phyloP scores from a whole-genome alignment of 2,113 vertebrate species.

The Ginglymostoma cirratum region DNA sequence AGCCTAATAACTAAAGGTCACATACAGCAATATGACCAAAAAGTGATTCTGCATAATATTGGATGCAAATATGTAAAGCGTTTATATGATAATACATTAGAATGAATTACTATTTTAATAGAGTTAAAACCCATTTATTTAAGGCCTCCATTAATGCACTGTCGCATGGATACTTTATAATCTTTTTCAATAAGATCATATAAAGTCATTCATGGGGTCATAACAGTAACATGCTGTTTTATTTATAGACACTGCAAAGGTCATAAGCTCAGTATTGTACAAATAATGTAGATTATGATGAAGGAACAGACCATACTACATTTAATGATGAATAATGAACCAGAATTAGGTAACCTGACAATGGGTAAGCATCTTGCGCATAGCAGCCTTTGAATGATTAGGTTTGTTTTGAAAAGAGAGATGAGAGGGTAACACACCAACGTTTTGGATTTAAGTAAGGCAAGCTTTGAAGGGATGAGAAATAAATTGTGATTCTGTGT shows the following conservation, averaged over 20 bases:
- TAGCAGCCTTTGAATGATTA: neutral
- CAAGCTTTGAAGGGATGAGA: neutral
- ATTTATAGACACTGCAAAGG: neutral
- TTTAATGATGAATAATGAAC: neutral
- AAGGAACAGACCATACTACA: neutral
- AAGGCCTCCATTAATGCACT: neutral
- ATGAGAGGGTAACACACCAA: neutral
- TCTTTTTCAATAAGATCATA: neutral
- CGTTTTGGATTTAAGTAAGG: neutral
- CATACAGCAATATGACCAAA: neutral
- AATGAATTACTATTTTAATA: neutral
- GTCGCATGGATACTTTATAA: neutral
- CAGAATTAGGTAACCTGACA: neutral
- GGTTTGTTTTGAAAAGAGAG: neutral
- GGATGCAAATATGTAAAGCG: neutral
- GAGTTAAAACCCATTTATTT: neutral
- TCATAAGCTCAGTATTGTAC: neutral
- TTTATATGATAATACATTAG: neutral
- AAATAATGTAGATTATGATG: neutral
- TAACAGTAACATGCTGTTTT: neutral
- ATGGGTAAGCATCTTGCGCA: neutral
- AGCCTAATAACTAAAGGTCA: neutral
- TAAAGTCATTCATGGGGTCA: neutral
- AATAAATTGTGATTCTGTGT: neutral
- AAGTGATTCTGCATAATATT: neutral